Evolutionary conservation across 2,113 vertebrate species (phyloP), one percentile per base, ranked within the genome.

Genomic region (Anoplopoma fimbria): DNA sequence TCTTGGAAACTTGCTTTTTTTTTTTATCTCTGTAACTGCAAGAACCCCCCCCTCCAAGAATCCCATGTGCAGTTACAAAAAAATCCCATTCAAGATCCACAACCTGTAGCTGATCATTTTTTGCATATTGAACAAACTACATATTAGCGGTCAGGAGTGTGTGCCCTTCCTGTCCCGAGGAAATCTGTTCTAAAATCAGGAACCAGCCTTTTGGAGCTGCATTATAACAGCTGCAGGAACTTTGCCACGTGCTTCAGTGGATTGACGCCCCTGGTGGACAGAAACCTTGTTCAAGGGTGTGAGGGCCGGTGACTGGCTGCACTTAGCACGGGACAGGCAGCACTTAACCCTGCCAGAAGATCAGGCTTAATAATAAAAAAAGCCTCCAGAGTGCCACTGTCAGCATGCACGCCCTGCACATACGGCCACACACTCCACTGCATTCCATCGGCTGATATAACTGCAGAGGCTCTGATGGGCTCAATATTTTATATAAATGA

Each of bases 281-380:
- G 57, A 79, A 60, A 71, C 57, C 65, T 70, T 87, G 75, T 53
- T 77, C 31, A 62, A 73, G 69, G 82, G 73, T 81, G 86, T 76
- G 83, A 36, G 79, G 71, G 77, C n/a, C 72, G 21, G 69, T 36
- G 79, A 62, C 69, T 69, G 80, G 23, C 58, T 67, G 82, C 79
- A 61, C 69, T 82, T 36, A 34, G 75, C 42, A 47, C 61, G 51
- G 51, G 42, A 83, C 63, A 58, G 75, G 77, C 45, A 27, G 87
- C 74, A 77, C 79, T 86, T 67, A 45, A 69, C 70, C 63, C 76
- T 33, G 69, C 4, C 21, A 38, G n/a, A 31, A 83, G 74, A 81
- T 75, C 69, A 62, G 60, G 63, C 72, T 78, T 81, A 80, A 91
- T 89, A 71, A 87, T 62, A 69, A 80, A 90, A 77, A 81, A 83